Conservation (phyloP, 2,888 invertebrate species). For the Hypsopygia costalis region DNA sequence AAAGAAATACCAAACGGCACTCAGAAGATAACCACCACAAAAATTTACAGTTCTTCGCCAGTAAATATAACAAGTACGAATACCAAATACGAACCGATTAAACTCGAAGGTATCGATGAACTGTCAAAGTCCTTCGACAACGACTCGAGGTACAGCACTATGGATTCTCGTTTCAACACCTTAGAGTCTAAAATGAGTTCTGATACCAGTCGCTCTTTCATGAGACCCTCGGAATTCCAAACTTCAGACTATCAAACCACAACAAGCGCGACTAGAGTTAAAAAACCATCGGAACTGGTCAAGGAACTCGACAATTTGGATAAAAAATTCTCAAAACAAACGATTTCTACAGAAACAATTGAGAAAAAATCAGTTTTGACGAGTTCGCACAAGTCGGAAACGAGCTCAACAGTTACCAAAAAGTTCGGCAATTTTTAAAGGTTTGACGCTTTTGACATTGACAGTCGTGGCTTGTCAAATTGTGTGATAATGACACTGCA, state of each 20-base stretch:
- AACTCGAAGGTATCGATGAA: slow-evolving; percentile 75
- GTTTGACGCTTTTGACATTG: slow-evolving; percentile 19
- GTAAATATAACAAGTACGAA: slow-evolving; percentile 73
- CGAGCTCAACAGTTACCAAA: slow-evolving; percentile 79
- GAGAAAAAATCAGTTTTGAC: slow-evolving; percentile 85
- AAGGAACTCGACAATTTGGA: slow-evolving; percentile 81
- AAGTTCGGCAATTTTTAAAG: slow-evolving; percentile 73
- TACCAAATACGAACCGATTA: slow-evolving; percentile 70
- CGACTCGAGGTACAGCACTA: slow-evolving; percentile 68
- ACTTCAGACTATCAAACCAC: slow-evolving; percentile 54
- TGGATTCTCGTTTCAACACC: slow-evolving; percentile 69
- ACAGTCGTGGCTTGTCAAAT: not conserved
- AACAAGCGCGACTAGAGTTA: slow-evolving; percentile 47
- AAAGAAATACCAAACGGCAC: slow-evolving; percentile 79
- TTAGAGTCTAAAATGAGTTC: slow-evolving; percentile 69
- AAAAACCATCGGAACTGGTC: slow-evolving; percentile 56
- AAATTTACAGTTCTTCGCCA: slow-evolving; percentile 79
- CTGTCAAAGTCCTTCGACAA: slow-evolving; percentile 74
- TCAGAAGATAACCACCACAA: slow-evolving; percentile 78
- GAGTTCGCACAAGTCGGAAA: slow-evolving; percentile 80
- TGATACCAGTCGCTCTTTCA: slow-evolving; percentile 71
- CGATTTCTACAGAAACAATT: slow-evolving; percentile 84
- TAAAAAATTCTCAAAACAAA: slow-evolving; percentile 84
- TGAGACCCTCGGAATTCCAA: slow-evolving; percentile 75
- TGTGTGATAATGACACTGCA: slow-evolving; percentile 2